Base-by-base conservation (phyloP, 1,140 invertebrate species). In the Conus ventricosus region DNA sequence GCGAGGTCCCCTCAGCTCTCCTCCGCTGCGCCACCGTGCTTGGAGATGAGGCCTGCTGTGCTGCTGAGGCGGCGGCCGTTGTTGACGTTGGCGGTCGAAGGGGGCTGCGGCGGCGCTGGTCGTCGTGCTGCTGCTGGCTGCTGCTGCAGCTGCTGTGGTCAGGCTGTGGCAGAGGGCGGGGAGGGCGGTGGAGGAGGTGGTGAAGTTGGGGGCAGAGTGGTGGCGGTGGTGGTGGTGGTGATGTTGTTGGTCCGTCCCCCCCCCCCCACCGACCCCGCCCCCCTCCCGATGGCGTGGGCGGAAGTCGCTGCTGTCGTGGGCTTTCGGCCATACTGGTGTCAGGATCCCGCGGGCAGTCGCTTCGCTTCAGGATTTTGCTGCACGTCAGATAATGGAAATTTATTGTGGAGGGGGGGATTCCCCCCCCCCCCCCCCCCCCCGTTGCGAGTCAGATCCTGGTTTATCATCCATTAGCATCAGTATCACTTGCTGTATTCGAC, bases 301-400 rank as follows among this genome's bases (percentile, higher is more conserved):
- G 85, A 25, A 23, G 88, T 8, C 55, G 84, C 75, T 80, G 83
- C n/a, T 39, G 75, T 80, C 20, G 53, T 53, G 39, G 39, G 75
- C 54, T 63, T 53, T 51, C 55, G 84, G 67, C 55, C 71, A 71
- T 80, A 25, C 51, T 84, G 80, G 51, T 82, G 85, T 75, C 11
- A 23, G 20, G 81, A 71, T 82, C 78, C 76, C 25, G 54, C 55
- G 17, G 39, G 71, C 39, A 87, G 87, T 88, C 67, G 82, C 82
- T 84, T 83, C 82, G 20, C 51, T 88, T 84, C 78, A 84, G 53
- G 82, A 84, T 88, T 67, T 71, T 88, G 27, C 63, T 88, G 80
- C 27, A 82, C 20, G 57, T 39, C 39, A 60, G 57, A 15, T 4
- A 60, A 3, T 0, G 39, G 39, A 39, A 39, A 39, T 39, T 39